A percentile compares a stretch with the other conserved stretches of the same genome.
Conservation (phyloP, 2,888 invertebrate genomes). For the Theristus sp. region DNA sequence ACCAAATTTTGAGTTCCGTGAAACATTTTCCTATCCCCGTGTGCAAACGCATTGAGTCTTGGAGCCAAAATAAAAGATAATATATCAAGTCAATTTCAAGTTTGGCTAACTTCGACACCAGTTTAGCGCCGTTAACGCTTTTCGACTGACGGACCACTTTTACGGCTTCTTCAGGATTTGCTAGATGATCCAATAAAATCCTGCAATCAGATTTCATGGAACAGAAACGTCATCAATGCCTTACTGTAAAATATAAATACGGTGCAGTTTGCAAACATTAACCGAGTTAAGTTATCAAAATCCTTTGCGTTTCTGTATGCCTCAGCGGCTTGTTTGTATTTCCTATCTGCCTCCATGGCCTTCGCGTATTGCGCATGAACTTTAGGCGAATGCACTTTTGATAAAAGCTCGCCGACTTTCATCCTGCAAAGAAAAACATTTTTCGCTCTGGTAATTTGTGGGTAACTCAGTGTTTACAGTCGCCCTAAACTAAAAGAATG, state of each 20-base stretch:
- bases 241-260: no score
- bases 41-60: not conserved
- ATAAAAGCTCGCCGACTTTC: conserved; percentile 71
- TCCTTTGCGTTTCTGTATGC: conserved; percentile 77
- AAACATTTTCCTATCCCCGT: no score
- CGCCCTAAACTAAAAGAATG: conserved; percentile 6
- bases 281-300: conserved; percentile 65
- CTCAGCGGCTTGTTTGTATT: conserved; percentile 68
- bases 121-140: conserved; percentile 81
- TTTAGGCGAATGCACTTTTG: conserved; percentile 70
- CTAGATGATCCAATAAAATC: conserved; percentile 70
- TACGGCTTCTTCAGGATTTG: conserved; percentile 85
- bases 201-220: conserved; percentile 35
- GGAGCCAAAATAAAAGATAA: not conserved
- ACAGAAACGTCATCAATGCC: no score
- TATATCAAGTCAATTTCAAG: not conserved
- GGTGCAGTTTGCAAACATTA: no score
- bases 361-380: conserved; percentile 77
- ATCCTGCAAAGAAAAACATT: conserved; percentile 23
- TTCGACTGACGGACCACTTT: conserved; percentile 77
- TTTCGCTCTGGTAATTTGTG: not conserved
- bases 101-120: conserved; percentile 67
- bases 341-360: conserved; percentile 73
- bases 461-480: not conserved
- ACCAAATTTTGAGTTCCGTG: no score